Evolutionary conservation across 1,140 invertebrate species (phyloP).

Genomic region (Ceratina australensis): DNA sequence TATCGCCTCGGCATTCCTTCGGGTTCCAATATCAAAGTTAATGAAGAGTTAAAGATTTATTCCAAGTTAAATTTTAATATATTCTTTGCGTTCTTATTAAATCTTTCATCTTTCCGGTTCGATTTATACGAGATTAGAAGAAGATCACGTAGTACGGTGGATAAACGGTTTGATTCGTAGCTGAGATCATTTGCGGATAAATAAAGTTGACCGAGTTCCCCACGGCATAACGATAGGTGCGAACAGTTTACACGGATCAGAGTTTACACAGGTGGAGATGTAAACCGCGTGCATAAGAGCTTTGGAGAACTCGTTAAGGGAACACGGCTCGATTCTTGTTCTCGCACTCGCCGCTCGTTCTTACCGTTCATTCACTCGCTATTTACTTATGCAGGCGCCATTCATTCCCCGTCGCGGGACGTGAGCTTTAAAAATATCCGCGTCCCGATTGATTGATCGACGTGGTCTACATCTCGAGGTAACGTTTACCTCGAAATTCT

Average conservation of each 20-base stretch:
- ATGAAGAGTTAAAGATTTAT: too few species aligned
- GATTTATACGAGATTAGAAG: too few species aligned
- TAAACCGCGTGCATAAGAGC: conserved; percentile 21
- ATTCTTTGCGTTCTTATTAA: too few species aligned
- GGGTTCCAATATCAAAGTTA: too few species aligned
- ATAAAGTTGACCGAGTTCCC: too few species aligned
- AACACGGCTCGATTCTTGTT: conserved; percentile 33
- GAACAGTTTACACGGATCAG: conserved; percentile 5
- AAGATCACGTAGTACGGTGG: too few species aligned
- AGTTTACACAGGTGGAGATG: neutral
- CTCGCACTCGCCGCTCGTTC: conserved; percentile 31
- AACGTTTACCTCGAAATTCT: neutral
- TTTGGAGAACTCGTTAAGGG: neutral
- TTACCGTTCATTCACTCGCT: conserved; percentile 27
- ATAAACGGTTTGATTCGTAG: too few species aligned
- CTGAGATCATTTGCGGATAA: too few species aligned
- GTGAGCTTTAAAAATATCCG: conserved; percentile 29
- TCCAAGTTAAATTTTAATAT: too few species aligned
- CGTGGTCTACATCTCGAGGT: conserved; percentile 4
- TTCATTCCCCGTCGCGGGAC: conserved; percentile 15
- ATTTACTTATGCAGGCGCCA: conserved; percentile 40
- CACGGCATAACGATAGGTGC: too few species aligned
- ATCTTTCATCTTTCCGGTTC: too few species aligned
- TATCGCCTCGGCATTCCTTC: neutral
- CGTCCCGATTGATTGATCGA: conserved; percentile 12